Base-by-base conservation (phyloP, 1,140 invertebrate genomes). In the Drosophila miranda region DNA sequence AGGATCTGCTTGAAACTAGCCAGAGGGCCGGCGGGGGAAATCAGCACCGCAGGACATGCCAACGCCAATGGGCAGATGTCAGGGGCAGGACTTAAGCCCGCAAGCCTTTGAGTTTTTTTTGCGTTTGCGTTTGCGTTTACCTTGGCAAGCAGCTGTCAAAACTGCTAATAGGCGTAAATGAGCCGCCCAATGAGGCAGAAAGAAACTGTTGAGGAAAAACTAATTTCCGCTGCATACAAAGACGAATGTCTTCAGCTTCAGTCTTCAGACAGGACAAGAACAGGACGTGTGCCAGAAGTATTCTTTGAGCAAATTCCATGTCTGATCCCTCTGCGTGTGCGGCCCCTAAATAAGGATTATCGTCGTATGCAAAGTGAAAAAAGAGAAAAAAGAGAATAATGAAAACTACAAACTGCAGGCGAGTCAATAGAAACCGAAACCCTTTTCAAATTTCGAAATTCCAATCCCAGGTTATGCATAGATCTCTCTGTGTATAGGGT, bases 91-190 rank as follows among this genome's bases (percentile, higher is more conserved):
- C 26, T 26, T 59, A 58, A 53, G 64, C 43, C 62, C 68, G 58
- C 73, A 84, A 84, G 82, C 81, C 81, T 86, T 86, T 86, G 58
- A 75, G 70, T 46, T 79, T 60, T 60, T 54, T 46, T 79, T n/a
- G n/a, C n/a, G n/a, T n/a, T 63, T 60, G 19, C 19, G 19, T 54
- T 70, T 45, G 70, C 64, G 68, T 79, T 84, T 55, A 60, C 60
- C 54, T 54, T 30, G 43, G 21, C 52, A 44, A 64, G 62, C 81
- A 87, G 81, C 81, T 86, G 81, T 87, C 74, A 57, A 52, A 66
- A 81, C 61, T 67, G 64, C 68, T 81, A 86, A 87, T 86, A 86
- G 73, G 73, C 81, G 81, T 87, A 86, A 86, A 86, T 86, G 77
- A 86, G 81, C 62, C 68, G 80, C 77, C 80, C 80, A 80, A 86